Percentiles rank a stretch among this genome's conserved stretches.
Conservation (phyloP, 1,140 invertebrate species). For the Coelopa frigida region DNA sequence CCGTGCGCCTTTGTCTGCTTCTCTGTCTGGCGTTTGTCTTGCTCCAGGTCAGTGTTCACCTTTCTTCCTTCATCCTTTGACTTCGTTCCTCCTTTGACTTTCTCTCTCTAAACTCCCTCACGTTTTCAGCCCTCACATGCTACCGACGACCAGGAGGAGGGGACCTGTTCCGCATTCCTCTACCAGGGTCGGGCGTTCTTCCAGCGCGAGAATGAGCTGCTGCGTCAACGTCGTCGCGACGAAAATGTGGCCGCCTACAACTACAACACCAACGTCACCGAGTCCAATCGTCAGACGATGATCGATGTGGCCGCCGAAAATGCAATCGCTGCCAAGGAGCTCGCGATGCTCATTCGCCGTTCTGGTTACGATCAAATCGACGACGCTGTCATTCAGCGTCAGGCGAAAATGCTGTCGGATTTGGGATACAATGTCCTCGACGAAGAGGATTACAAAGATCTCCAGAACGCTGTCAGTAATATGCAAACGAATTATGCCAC, state of each 20-base stretch:
- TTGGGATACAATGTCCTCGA: constrained; percentile 25
- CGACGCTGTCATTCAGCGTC: constrained; percentile 27
- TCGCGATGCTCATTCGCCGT: constrained; percentile 21
- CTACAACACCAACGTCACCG: constrained; percentile 39
- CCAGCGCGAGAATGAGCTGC: constrained; percentile 24
- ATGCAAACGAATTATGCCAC: constrained; percentile 76
- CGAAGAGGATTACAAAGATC: constrained; percentile 38
- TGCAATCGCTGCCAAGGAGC: constrained; percentile 23
- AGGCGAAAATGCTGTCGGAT: constrained; percentile 25
- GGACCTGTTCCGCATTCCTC: constrained; percentile 1
- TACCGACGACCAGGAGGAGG: too few species aligned
- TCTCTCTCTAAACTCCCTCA: too few species aligned
- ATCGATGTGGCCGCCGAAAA: constrained; percentile 26
- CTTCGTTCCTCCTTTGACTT: too few species aligned
- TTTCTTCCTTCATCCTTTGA: too few species aligned
- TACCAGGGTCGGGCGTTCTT: constrained; percentile 26
- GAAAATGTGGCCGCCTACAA: constrained; percentile 22
- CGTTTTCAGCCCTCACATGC: too few species aligned
- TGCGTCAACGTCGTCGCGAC: constrained; percentile 24
- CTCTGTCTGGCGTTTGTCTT: too few species aligned
- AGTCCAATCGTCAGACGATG: constrained; percentile 29
- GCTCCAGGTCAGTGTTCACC: too few species aligned
- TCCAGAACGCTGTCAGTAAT: constrained; percentile 57
- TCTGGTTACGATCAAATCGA: constrained; percentile 19
- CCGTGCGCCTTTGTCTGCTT: too few species aligned